Evolutionary conservation across 2,113 vertebrate genomes (phyloP).

Genomic region (Heterotis niloticus): DNA sequence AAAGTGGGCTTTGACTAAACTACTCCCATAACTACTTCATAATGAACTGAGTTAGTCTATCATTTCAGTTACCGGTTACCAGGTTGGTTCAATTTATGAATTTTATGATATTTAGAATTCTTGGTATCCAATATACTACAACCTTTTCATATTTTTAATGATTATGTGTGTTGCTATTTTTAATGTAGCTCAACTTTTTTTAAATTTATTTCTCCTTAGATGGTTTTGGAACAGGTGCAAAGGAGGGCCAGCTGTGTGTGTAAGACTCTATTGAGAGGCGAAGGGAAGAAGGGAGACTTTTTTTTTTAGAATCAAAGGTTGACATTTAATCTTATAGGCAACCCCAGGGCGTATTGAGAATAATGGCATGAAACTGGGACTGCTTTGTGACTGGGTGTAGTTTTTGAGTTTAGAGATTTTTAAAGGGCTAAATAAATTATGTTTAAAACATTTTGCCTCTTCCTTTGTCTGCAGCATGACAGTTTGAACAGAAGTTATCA

Average conservation of each 20-base stretch:
- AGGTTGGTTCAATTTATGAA: too few species aligned
- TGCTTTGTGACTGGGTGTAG: background rate
- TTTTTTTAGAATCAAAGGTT: slow-evolving; percentile 39
- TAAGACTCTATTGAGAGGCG: slow-evolving; percentile 1
- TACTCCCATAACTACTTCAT: too few species aligned
- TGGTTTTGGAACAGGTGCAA: slow-evolving; percentile 10
- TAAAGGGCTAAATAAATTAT: background rate
- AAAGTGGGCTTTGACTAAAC: too few species aligned
- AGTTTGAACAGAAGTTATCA: too few species aligned
- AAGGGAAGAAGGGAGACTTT: slow-evolving; percentile 8
- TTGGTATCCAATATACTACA: too few species aligned
- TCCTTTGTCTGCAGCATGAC: too few species aligned
- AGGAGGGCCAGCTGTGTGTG: background rate
- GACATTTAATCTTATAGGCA: slow-evolving; percentile 25
- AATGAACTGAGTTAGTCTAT: too few species aligned
- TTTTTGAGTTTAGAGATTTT: background rate
- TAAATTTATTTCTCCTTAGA: background rate
- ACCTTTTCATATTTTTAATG: too few species aligned
- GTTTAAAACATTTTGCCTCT: background rate
- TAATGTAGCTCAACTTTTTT: background rate
- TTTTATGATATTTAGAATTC: too few species aligned
- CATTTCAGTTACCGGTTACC: too few species aligned
- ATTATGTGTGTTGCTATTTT: too few species aligned
- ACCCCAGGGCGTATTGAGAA: background rate
- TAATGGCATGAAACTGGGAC: background rate